Percentiles rank a stretch among this genome's conserved stretches.
phyloP scores from a whole-genome alignment of 2,888 invertebrate species.

The Limnephilus auricula region DNA sequence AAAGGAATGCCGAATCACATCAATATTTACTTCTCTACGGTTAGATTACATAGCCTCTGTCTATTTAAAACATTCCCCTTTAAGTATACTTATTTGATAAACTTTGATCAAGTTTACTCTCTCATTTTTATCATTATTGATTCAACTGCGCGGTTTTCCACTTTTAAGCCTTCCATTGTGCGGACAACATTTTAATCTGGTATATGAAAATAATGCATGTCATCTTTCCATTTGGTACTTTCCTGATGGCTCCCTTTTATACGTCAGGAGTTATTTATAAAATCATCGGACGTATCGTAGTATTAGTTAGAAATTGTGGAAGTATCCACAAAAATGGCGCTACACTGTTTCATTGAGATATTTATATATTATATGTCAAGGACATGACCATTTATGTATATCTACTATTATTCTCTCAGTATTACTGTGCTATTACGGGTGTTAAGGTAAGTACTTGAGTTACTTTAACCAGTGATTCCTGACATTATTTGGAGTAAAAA shows the following conservation, averaged over 20 bases:
- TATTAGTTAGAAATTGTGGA: too few species aligned
- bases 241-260: background rate
- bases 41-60: background rate
- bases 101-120: background rate
- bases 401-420: too few species aligned
- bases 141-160: background rate
- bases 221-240: background rate
- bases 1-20: background rate
- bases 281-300: too few species aligned
- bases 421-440: too few species aligned
- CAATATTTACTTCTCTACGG: background rate
- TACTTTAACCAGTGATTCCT: too few species aligned
- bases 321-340: too few species aligned
- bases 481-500: too few species aligned
- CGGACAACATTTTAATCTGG: background rate
- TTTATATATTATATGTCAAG: too few species aligned
- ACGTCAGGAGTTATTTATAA: background rate
- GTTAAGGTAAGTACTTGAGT: too few species aligned
- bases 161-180: background rate
- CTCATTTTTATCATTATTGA: background rate
- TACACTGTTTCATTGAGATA: too few species aligned
- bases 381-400: too few species aligned
- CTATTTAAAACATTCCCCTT: background rate
- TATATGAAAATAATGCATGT: background rate
- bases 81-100: background rate